Base-by-base conservation (phyloP, 2,113 vertebrate species). In the Pachycephala philippinensis region DNA sequence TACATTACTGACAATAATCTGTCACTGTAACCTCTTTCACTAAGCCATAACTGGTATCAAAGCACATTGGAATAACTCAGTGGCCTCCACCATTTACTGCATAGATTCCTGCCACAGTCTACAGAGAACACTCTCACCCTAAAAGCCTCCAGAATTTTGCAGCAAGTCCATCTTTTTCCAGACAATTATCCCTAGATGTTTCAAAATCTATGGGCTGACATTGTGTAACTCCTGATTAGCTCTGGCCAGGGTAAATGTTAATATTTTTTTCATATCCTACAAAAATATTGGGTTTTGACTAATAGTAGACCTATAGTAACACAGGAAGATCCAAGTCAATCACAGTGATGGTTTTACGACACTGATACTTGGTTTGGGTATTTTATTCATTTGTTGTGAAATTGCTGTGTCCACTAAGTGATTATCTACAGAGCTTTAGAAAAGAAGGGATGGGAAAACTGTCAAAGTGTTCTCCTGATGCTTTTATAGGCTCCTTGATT, bases 101-200 rank as follows among this genome's bases (percentile, higher is more conserved):
- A 39, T 18, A 10, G 9, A 11, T 33, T 80, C 23, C 40, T 49
- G 15, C 2, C 26, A 23, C 7, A 9, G 14, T 68, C 19, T 72
- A 10, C 42, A n/a, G 26, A 65, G 20, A 80, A 49, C 6, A n/a
- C 3, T 50, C 14, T 27, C 0, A 4, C 3, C 9, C 8, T 45
- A 68, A 49, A 71, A 19, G 5, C 4, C 44, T 59, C 14, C 31
- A 47, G 33, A 82, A 66, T 74, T 86, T 39, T 49, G 33, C 35
- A 90, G 20, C 9, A 44, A 5, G 28, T 30, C 19, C 31, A 28
- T 57, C 15, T 40, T 68, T 71, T 42, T 75, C n/a, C 12, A 54
- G 18, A 20, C 11, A 52, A 18, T 47, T 33, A 47, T 28, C 11
- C 11, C 10, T 28, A 10, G 8, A 31, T 60, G 4, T 63, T 74